phyloP scores from a whole-genome alignment of 2,113 vertebrate species.

The Misgurnus anguillicaudatus region DNA sequence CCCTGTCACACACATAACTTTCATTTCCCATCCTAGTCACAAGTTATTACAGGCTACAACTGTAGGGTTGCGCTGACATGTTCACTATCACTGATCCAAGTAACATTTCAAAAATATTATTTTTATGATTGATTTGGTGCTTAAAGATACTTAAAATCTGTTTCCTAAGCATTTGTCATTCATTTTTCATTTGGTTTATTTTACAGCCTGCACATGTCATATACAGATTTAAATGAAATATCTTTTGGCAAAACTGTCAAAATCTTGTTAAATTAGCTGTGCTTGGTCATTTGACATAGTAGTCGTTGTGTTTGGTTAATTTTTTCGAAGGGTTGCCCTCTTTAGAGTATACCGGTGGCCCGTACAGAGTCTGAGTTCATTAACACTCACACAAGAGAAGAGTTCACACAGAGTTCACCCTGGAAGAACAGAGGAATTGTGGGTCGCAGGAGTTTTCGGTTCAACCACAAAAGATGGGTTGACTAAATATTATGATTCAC shows the following conservation, averaged over 20 bases:
- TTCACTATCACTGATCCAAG: conserved; percentile 52
- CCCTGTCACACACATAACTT: conserved; percentile 67
- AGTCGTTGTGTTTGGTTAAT: conserved; percentile 38
- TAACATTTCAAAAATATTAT: conserved; percentile 61
- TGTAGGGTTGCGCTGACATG: conserved; percentile 55
- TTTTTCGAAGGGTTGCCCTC: neutral
- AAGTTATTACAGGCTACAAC: conserved; percentile 70
- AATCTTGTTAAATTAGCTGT: conserved; percentile 13
- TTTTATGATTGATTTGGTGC: conserved; percentile 65
- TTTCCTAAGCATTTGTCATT: conserved; percentile 64
- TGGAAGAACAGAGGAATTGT: conserved; percentile 58
- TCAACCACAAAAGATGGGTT: conserved; percentile 63
- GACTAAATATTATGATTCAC: conserved; percentile 70
- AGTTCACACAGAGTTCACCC: conserved; percentile 73
- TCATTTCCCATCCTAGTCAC: conserved; percentile 66
- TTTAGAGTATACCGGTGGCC: conserved; percentile 63
- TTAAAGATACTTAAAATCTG: conserved; percentile 67
- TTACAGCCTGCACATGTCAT: neutral
- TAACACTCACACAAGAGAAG: conserved; percentile 59
- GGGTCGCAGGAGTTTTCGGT: conserved; percentile 56
- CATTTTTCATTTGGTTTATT: conserved; percentile 17
- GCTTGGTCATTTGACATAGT: conserved; percentile 41
- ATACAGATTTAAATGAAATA: neutral
- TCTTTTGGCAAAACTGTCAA: neutral
- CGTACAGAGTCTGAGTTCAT: conserved; percentile 67